Conservation (phyloP, 2,113 vertebrate genomes). For the Notarius lentiginosus region DNA sequence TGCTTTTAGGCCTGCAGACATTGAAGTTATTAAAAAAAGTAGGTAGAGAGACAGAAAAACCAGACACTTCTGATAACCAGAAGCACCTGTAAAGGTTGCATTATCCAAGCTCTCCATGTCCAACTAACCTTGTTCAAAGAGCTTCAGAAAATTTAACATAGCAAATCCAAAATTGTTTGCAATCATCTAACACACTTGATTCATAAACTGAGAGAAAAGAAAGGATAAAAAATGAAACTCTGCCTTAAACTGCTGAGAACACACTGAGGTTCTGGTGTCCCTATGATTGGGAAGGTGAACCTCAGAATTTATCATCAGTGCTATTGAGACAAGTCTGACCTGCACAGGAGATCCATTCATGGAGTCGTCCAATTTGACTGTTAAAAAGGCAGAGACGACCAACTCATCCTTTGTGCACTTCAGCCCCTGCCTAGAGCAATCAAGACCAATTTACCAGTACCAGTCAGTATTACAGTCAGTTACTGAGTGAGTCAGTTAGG, state of each 20-base stretch:
- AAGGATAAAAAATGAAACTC: not conserved
- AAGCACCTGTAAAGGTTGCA: not conserved
- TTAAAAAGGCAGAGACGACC: conserved; percentile 68
- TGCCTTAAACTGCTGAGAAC: not conserved
- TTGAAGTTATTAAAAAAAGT: not conserved
- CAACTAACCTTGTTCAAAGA: not conserved
- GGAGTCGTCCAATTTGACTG: conserved; percentile 67
- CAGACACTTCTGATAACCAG: not conserved
- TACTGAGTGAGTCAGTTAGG: not conserved
- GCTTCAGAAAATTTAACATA: not conserved
- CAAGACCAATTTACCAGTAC: not conserved
- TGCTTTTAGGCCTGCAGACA: not conserved
- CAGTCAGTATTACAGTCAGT: not conserved
- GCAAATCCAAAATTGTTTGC: not conserved
- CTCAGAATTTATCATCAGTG: not conserved
- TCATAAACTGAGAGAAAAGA: not conserved
- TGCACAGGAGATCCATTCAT: conserved; percentile 70
- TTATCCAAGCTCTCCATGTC: not conserved
- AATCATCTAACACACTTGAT: not conserved
- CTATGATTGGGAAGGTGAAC: not conserved
- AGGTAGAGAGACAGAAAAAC: not conserved
- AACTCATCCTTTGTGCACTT: conserved; percentile 69
- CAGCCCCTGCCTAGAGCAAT: conserved; percentile 68
- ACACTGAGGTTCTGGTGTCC: not conserved
- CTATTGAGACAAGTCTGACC: conserved; percentile 54